Percentiles rank a stretch among this genome's conserved stretches.
Conservation (phyloP, 2,888 invertebrate species). For the Idaea dimidiata region DNA sequence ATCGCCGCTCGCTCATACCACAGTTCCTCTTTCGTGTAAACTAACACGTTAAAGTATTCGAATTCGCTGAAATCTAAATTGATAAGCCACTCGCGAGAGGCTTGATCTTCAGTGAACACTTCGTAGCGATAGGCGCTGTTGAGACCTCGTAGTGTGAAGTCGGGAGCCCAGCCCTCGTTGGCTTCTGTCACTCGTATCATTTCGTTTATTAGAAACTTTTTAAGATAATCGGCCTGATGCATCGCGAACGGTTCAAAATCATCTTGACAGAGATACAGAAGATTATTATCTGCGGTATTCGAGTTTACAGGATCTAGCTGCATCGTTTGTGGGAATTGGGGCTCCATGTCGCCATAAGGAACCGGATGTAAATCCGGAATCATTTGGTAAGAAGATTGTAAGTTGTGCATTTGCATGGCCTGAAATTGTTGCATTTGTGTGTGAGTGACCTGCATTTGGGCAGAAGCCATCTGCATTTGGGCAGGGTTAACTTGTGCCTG, state of each 20-base stretch:
- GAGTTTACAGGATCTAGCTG: not conserved
- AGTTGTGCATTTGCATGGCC: conserved; percentile 4
- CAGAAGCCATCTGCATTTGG: not conserved
- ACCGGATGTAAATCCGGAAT: conserved; percentile 18
- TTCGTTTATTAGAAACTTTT: conserved; percentile 52
- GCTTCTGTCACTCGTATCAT: conserved; percentile 48
- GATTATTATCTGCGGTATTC: conserved; percentile 32
- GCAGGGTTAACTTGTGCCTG: not conserved
- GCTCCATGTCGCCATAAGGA: conserved; percentile 11
- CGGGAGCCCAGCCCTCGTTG: conserved; percentile 50
- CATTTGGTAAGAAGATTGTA: not conserved
- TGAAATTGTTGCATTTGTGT: conserved; percentile 2
- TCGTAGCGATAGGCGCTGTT: conserved; percentile 58
- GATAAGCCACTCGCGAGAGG: conserved; percentile 59
- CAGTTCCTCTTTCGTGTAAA: conserved; percentile 65
- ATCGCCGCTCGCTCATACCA: conserved; percentile 72
- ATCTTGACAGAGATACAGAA: conserved; percentile 63
- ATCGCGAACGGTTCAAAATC: conserved; percentile 55
- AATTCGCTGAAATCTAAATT: conserved; percentile 57
- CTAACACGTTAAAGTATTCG: conserved; percentile 51
- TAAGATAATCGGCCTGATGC: conserved; percentile 48
- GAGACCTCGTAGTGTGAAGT: conserved; percentile 56
- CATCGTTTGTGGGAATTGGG: not conserved
- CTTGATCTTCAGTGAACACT: conserved; percentile 50
- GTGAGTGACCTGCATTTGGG: conserved; percentile 7